phyloP scores from a whole-genome alignment of 92 coral and sea anemone genomes.

The Anthopleura xanthogrammica region DNA sequence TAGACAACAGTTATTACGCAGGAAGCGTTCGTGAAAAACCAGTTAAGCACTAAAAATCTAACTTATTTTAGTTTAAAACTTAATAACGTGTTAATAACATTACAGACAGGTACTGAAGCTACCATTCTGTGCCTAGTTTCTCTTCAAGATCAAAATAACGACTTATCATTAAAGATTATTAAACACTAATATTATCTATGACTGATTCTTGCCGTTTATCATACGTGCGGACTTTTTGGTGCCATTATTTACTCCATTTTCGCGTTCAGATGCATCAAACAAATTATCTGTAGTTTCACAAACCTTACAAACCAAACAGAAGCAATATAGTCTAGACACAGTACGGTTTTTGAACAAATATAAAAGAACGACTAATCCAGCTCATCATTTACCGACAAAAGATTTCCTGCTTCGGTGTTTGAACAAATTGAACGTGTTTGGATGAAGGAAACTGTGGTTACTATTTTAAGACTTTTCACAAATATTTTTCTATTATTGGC shows the following conservation, averaged over 20 bases:
- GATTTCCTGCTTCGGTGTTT: background rate
- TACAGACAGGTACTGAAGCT: too few relatives aligned
- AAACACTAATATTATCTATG: too few relatives aligned
- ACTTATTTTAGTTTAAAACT: too few relatives aligned
- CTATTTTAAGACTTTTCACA: background rate
- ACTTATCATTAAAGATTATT: background rate
- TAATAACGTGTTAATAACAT: too few relatives aligned
- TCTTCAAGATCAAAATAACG: background rate
- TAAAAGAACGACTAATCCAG: background rate
- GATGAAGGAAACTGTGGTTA: background rate
- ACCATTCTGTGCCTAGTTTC: too few relatives aligned
- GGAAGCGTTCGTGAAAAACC: too few relatives aligned
- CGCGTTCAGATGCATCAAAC: background rate
- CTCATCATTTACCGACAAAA: background rate
- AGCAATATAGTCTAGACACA: background rate
- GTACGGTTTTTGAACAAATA: background rate
- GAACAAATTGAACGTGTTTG: constrained; percentile 12
- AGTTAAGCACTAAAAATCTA: too few relatives aligned
- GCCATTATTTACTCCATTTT: too few relatives aligned
- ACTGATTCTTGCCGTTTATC: too few relatives aligned
- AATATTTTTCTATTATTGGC: background rate
- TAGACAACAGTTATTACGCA: too few relatives aligned
- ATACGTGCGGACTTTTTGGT: too few relatives aligned
- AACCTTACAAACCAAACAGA: background rate
- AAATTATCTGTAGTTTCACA: background rate